These are phyloP conservation scores for Chaenodraco wilsoni DNA, from an alignment of 2,797 vertebrate genomes.

Conservation along the genomic window DNA sequence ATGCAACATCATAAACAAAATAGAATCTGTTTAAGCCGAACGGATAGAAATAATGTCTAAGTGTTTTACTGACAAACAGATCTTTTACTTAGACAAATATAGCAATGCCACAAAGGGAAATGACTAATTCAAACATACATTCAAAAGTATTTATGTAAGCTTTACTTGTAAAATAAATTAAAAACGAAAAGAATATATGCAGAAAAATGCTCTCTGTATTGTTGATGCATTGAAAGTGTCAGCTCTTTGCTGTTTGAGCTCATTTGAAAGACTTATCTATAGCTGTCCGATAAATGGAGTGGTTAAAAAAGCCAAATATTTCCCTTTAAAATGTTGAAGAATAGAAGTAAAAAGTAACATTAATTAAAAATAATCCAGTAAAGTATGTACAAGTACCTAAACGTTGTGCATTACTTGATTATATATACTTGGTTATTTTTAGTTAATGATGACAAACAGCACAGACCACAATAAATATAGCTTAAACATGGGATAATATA, in stretches of 20 bases:
- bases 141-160: not conserved
- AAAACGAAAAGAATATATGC: constrained; percentile 17
- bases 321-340: not conserved
- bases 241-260: not conserved
- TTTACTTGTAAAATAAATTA: constrained; percentile 16
- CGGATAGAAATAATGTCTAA: not conserved
- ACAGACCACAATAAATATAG: constrained; percentile 53
- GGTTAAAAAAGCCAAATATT: constrained; percentile 14
- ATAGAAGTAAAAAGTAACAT: constrained; percentile 12
- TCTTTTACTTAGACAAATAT: constrained; percentile 18
- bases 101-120: constrained; percentile 12
- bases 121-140: constrained; percentile 3
- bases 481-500: constrained; percentile 37
- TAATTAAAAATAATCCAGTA: constrained; percentile 1
- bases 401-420: constrained; percentile 5
- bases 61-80: constrained; percentile 7
- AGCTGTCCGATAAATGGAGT: constrained; percentile 22
- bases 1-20: constrained; percentile 43
- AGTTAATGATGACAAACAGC: constrained; percentile 24
- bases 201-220: constrained; percentile 1
- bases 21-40: constrained; percentile 1
- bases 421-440: constrained; percentile 23
- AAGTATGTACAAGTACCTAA: constrained; percentile 23
- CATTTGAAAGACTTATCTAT: not conserved
- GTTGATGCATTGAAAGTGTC: constrained; percentile 4